Evolutionary conservation across 64 coral and sea anemone genomes (phyloP).

Genomic region (Pachyseris speciosa): DNA sequence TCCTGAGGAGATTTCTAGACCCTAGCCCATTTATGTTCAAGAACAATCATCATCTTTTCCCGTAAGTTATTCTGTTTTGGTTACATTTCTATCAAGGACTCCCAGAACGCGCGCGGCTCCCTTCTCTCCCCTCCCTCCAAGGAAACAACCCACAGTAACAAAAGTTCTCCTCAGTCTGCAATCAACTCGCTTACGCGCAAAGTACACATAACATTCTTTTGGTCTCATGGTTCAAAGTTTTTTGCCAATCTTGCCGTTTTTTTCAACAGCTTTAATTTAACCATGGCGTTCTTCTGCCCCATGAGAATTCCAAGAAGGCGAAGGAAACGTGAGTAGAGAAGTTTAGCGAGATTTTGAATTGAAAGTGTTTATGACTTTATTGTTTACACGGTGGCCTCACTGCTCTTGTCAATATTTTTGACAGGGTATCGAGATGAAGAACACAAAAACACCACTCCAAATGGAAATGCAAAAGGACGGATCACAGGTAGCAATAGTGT

Average conservation of each 20-base stretch:
- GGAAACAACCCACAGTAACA: too few relatives aligned
- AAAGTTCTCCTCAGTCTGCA: background rate
- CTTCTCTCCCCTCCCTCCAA: too few relatives aligned
- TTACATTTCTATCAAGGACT: too few relatives aligned
- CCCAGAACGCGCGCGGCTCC: too few relatives aligned
- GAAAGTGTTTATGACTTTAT: constrained; percentile 22
- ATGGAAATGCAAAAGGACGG: constrained; percentile 64
- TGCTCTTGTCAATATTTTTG: constrained; percentile 33
- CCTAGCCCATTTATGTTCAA: too few relatives aligned
- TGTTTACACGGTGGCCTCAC: constrained; percentile 50
- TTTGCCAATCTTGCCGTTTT: background rate
- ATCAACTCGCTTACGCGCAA: background rate
- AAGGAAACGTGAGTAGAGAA: constrained; percentile 61
- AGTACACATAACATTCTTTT: background rate
- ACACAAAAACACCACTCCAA: constrained; percentile 42
- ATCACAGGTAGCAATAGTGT: constrained; percentile 60
- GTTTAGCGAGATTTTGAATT: background rate
- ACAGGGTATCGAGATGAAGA: constrained; percentile 68
- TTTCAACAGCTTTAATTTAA: background rate
- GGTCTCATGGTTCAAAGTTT: background rate
- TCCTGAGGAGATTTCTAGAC: too few relatives aligned
- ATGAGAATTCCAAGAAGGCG: constrained; percentile 67
- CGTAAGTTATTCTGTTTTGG: too few relatives aligned
- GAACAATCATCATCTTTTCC: too few relatives aligned
- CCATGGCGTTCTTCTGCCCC: constrained; percentile 77